Conservation (phyloP, 2,113 vertebrate species). For the Dromiciops gliroides region DNA sequence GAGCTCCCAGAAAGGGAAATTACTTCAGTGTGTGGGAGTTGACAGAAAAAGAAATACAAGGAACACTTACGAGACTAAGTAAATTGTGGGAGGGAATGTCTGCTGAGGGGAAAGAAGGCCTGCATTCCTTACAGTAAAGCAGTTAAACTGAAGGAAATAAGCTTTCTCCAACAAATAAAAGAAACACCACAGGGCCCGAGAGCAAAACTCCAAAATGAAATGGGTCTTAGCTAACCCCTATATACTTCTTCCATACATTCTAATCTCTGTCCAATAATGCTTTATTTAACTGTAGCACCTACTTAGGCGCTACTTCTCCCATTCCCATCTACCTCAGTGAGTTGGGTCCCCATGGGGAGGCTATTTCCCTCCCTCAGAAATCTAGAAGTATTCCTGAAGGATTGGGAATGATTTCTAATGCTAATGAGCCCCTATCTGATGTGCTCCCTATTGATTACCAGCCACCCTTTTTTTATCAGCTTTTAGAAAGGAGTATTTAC, state of each 20-base stretch:
- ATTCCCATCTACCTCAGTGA: background rate
- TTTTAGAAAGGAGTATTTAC: background rate
- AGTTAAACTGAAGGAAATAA: conserved; percentile 66
- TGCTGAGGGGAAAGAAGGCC: conserved; percentile 63
- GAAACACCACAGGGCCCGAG: background rate
- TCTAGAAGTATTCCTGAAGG: background rate
- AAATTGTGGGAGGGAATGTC: conserved; percentile 77
- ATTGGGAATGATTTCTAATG: background rate
- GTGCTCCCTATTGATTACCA: background rate
- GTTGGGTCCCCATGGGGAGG: background rate
- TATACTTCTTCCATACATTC: background rate
- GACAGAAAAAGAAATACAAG: conserved; percentile 73
- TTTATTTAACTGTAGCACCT: background rate
- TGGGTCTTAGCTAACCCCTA: background rate
- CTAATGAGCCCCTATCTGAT: background rate
- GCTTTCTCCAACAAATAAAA: conserved; percentile 41
- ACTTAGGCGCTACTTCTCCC: background rate
- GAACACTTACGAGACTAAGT: conserved; percentile 74
- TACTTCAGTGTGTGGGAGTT: conserved; percentile 75
- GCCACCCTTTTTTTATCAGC: background rate
- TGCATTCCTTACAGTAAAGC: conserved; percentile 61
- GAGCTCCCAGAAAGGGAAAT: conserved; percentile 69
- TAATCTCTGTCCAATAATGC: background rate
- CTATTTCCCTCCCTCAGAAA: background rate
- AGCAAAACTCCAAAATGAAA: background rate